phyloP scores from a whole-genome alignment of 2,113 vertebrate species.

The Platichthys stellatus region DNA sequence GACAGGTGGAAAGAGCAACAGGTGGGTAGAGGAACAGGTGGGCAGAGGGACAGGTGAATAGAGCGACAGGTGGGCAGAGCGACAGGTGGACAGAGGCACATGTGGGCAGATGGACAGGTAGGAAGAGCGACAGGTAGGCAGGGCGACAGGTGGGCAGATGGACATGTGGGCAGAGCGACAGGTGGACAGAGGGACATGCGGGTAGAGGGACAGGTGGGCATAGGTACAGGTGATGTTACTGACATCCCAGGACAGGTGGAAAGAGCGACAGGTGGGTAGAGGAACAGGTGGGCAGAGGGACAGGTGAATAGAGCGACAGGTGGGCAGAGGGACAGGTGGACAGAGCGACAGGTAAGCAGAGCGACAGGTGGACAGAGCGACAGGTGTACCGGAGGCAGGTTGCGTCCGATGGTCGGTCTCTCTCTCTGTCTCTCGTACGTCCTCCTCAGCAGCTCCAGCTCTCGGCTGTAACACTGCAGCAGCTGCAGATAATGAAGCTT shows the following conservation, averaged over 20 bases:
- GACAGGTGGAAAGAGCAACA: not conserved
- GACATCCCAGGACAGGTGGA: too few species aligned
- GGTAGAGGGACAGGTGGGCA: not conserved
- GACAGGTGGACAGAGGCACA: not conserved
- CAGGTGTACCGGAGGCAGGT: slow-evolving; percentile 82
- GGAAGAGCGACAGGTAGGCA: not conserved
- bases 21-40: not conserved
- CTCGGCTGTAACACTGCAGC: slow-evolving; percentile 81
- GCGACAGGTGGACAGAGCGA: not conserved
- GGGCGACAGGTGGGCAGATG: not conserved
- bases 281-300: not conserved
- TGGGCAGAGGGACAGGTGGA: not conserved
- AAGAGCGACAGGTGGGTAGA: not conserved
- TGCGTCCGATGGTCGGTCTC: slow-evolving; percentile 80
- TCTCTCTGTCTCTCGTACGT: slow-evolving; percentile 84
- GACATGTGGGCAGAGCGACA: not conserved
- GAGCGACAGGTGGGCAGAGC: not conserved
- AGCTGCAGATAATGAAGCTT: slow-evolving; percentile 76
- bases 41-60: not conserved
- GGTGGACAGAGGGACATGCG: slow-evolving; percentile 1
- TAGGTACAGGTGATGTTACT: slow-evolving; percentile 2
- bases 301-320: not conserved
- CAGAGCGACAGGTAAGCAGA: slow-evolving; percentile 24
- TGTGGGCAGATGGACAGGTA: slow-evolving; percentile 22
- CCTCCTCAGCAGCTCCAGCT: slow-evolving; percentile 83